Conservation (phyloP, 2,888 invertebrate genomes). For the Drosophila mimica region DNA sequence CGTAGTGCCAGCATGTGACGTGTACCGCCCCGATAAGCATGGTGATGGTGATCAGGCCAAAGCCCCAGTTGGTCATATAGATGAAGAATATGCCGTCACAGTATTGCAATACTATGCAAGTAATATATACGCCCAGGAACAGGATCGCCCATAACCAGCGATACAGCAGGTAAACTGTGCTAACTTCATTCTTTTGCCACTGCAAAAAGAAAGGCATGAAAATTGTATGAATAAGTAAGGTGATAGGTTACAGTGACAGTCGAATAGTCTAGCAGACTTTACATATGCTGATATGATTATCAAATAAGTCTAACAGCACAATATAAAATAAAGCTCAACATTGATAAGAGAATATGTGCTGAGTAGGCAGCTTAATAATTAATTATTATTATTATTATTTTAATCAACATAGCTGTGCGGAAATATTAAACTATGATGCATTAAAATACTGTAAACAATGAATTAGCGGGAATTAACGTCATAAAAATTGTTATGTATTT, state of each 20-base stretch:
- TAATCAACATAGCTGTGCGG: background rate
- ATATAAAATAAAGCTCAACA: background rate
- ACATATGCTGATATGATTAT: background rate
- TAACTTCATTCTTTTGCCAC: constrained; percentile 84
- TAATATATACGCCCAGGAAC: constrained; percentile 75
- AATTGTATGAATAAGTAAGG: background rate
- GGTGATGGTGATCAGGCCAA: constrained; percentile 79
- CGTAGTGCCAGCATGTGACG: constrained; percentile 83
- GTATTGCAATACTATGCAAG: constrained; percentile 73
- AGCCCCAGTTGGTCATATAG: constrained; percentile 85
- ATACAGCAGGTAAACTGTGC: constrained; percentile 79
- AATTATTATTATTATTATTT: background rate
- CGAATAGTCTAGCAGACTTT: background rate
- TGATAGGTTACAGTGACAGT: background rate
- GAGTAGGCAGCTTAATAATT: background rate
- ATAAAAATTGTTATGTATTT: too few relatives aligned
- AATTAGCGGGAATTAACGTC: too few relatives aligned
- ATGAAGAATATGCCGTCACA: constrained; percentile 83
- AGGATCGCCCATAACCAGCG: constrained; percentile 83
- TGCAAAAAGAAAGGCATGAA: constrained; percentile 39
- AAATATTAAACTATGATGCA: background rate
- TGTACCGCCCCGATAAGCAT: constrained; percentile 81
- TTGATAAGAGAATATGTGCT: background rate
- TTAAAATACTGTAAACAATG: background rate
- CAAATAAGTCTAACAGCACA: background rate